These are phyloP conservation scores for Microctonus hyperodae DNA, from an alignment of 2,888 invertebrate species.

Conservation along the genomic window DNA sequence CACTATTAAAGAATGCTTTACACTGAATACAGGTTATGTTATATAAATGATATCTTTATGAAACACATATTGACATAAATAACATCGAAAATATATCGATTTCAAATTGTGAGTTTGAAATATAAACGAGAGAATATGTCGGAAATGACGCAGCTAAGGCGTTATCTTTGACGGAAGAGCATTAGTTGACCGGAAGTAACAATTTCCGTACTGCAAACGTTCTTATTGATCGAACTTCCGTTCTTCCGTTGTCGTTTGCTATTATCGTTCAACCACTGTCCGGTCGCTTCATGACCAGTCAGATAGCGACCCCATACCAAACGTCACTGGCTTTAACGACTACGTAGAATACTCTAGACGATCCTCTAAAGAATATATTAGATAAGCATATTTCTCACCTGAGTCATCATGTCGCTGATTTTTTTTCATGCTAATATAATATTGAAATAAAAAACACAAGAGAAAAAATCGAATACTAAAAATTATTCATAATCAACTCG, in stretches of 20 bases:
- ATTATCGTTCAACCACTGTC: conserved; percentile 28
- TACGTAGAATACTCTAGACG: conserved; percentile 9
- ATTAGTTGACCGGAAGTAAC: conserved; percentile 57
- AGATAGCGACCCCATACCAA: background rate
- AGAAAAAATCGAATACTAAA: background rate
- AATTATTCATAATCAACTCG: background rate
- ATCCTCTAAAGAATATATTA: conserved; percentile 14
- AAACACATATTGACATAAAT: background rate
- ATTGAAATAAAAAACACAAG: background rate
- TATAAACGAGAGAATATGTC: conserved; percentile 39
- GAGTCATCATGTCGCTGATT: conserved; percentile 12
- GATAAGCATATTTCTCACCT: conserved; percentile 16
- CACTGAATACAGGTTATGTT: too few relatives aligned
- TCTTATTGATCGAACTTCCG: conserved; percentile 55
- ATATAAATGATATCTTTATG: too few relatives aligned
- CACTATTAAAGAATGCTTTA: too few relatives aligned
- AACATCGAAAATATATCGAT: background rate
- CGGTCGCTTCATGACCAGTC: conserved; percentile 31
- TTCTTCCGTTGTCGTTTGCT: conserved; percentile 40
- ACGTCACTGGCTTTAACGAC: conserved; percentile 28
- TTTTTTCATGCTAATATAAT: background rate
- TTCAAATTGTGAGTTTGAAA: background rate
- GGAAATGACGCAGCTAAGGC: conserved; percentile 39
- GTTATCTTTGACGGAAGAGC: conserved; percentile 55
- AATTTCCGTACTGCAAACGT: conserved; percentile 61